Evolutionary conservation across 2,797 vertebrate species (phyloP), one percentile per base, ranked within the genome.

Genomic region (Coilia nasus): DNA sequence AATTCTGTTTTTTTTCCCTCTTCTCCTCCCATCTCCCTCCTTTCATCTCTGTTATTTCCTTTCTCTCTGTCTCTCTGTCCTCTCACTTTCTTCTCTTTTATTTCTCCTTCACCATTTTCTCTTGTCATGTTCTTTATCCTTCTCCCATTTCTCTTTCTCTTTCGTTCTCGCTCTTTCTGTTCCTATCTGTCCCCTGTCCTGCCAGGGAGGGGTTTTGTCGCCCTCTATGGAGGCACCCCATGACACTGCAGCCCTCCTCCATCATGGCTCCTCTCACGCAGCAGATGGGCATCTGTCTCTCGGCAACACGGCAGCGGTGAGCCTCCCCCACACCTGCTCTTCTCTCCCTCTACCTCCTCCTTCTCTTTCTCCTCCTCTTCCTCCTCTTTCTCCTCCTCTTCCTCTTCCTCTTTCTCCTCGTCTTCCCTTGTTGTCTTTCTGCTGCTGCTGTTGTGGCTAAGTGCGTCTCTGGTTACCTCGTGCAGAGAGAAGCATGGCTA

Each of bases 281-380:
- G 96, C 98, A 99, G 94, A 99, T 99, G 97, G 97, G 95, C 98
- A 99, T 88, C 96, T 99, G 94, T 98, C 98, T 81, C 90, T 99
- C 94, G 97, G 97, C 93, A 97, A 96, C 95, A 96, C 95, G 90
- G 98, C 97, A 96, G 96, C 97, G 90, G 98, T 99, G 67, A 75
- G 67, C 28, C 31, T 35, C 28, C 28, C 14, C 67, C 67, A 35
- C 67, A 75, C 67, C 28, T 35, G 28, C 28, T 41, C 28, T 31
- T 19, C 15, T 59, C 28, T 28, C 64, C 15, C 14, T 23, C 46
- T 47, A 3, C 10, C 46, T 47, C 4, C 46, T 47, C 46, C 25
- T 9, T 12, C 25, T 67, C 25, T 11, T 31, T 11, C 25, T 64
- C n/a, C 23, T 25, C 25, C 64, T 71, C 64, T 25, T 28, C 28